Conservation (phyloP, 64 coral and sea anemone genomes). For the Dendrophyllia cribrosa region DNA sequence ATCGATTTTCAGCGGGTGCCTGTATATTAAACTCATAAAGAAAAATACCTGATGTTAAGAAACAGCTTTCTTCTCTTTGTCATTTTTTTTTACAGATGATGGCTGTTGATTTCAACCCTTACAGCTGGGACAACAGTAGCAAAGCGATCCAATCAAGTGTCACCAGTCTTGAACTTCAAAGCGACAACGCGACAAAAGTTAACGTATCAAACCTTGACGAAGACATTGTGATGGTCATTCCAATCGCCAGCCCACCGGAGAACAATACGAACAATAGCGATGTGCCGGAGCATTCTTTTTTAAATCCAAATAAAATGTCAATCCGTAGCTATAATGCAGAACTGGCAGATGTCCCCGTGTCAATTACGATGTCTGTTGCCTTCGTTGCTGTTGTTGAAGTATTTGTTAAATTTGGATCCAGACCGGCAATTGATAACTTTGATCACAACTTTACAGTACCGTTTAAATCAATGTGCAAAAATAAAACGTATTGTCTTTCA, state of each 20-base stretch:
- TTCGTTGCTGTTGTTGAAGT: conserved; percentile 35
- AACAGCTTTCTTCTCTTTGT: no score
- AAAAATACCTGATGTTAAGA: no score
- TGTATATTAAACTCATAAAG: no score
- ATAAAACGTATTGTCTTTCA: conserved; percentile 3
- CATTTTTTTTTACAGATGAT: no score
- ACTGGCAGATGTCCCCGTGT: background rate
- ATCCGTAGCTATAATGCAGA: conserved; percentile 21
- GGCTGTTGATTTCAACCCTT: background rate
- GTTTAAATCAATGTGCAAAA: conserved; percentile 29
- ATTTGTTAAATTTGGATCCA: conserved; percentile 40
- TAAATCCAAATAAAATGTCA: conserved; percentile 20
- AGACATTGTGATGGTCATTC: no score
- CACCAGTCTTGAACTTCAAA: no score
- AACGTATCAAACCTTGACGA: no score
- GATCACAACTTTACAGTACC: conserved; percentile 17
- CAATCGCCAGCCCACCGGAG: background rate
- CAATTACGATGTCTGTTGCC: conserved; percentile 24
- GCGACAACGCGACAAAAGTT: no score
- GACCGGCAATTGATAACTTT: conserved; percentile 52
- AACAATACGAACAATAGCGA: background rate
- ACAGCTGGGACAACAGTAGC: background rate
- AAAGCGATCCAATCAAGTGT: background rate
- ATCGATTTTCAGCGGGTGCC: no score
- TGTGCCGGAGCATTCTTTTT: background rate